phyloP scores from a whole-genome alignment of 2,113 vertebrate species.

The Myodes glareolus region DNA sequence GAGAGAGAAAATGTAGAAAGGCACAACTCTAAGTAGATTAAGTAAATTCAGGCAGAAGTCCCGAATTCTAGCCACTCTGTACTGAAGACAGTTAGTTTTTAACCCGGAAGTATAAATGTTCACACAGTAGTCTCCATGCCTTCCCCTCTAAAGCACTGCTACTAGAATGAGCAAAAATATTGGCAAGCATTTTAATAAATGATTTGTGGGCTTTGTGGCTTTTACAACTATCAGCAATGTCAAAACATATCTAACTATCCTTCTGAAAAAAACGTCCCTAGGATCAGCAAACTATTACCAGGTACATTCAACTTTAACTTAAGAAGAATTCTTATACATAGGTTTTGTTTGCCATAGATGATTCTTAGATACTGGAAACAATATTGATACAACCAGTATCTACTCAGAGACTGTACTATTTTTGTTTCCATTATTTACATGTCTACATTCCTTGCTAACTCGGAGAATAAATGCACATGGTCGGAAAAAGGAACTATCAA shows the following conservation, averaged over 20 bases:
- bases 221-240: conserved; percentile 12
- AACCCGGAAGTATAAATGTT: conserved; percentile 1
- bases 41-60: neutral
- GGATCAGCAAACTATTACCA: neutral
- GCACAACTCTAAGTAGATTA: neutral
- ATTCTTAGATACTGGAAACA: neutral
- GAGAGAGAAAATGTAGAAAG: conserved; percentile 73
- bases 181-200: conserved; percentile 1
- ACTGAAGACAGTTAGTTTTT: conserved; percentile 50
- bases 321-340: neutral
- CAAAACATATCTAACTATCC: neutral
- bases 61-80: conserved; percentile 38
- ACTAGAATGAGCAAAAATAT: neutral
- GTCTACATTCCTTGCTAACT: neutral
- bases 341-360: neutral
- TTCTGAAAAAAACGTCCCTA: neutral
- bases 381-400: neutral
- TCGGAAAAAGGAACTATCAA: neutral
- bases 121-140: neutral
- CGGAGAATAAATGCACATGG: neutral
- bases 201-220: neutral
- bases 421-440: neutral
- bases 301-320: neutral
- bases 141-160: neutral
- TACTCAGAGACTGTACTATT: neutral